Evolutionary conservation across 2,888 invertebrate genomes (phyloP).

Genomic region (Dicycla oo): DNA sequence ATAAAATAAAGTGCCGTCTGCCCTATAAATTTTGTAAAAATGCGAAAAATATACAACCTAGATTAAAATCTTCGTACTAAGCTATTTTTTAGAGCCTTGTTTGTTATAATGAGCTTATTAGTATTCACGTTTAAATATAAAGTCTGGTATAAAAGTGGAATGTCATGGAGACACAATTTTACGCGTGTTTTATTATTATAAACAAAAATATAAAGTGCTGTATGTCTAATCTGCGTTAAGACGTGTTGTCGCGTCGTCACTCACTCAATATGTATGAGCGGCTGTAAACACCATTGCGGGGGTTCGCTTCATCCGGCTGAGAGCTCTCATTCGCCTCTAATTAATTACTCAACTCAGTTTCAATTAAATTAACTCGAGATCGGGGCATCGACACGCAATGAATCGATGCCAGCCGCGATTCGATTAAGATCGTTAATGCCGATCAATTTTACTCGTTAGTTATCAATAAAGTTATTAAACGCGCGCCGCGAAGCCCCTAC

Average conservation of each 20-base stretch:
- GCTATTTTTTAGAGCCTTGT: conserved; percentile 51
- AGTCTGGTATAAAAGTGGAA: conserved; percentile 60
- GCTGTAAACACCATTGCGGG: conserved; percentile 81
- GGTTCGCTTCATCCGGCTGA: conserved; percentile 82
- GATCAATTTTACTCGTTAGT: conserved; percentile 87
- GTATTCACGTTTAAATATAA: conserved; percentile 64
- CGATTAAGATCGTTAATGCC: conserved; percentile 88
- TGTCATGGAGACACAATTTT: conserved; percentile 51
- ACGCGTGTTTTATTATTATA: conserved; percentile 57
- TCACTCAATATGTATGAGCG: conserved; percentile 76
- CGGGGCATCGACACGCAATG: conserved; percentile 87
- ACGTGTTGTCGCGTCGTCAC: conserved; percentile 61
- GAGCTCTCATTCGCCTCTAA: conserved; percentile 88
- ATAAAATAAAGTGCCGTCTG: conserved; percentile 22
- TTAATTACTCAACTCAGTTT: conserved; percentile 89
- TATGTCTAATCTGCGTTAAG: conserved; percentile 66
- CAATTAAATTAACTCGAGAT: conserved; percentile 89
- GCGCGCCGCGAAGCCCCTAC: conserved; percentile 68
- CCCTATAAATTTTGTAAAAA: conserved; percentile 28
- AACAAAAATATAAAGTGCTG: conserved; percentile 66
- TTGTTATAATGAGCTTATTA: conserved; percentile 66
- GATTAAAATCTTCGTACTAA: conserved; percentile 41
- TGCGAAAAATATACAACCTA: conserved; percentile 22
- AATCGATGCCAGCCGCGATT: conserved; percentile 85
- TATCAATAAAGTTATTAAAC: conserved; percentile 85